A percentile compares a stretch with the other conserved stretches of the same genome.
These are phyloP conservation scores for Ptychochromis oligacanthus DNA, from an alignment of 2,113 vertebrate species.

Conservation along the genomic window DNA sequence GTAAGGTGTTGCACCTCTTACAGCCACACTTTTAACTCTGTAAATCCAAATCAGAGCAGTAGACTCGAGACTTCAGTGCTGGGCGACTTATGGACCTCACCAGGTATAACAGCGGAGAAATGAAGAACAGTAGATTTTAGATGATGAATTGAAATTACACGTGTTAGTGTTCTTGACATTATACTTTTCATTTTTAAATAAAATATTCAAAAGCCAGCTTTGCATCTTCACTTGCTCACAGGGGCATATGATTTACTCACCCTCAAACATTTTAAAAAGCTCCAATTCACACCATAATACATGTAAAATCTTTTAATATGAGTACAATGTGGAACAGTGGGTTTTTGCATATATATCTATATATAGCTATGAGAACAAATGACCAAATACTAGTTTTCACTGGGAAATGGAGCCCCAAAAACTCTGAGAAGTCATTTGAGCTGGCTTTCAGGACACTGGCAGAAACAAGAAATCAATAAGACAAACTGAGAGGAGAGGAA, in stretches of 20 bases:
- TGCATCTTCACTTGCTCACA: neutral
- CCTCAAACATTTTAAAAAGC: neutral
- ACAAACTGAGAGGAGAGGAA: constrained; percentile 66
- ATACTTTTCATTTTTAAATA: neutral
- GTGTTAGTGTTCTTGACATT: neutral
- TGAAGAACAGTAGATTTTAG: neutral
- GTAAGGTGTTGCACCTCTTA: neutral
- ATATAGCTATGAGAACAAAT: constrained; percentile 34
- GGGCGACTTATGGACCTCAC: neutral
- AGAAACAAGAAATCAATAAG: constrained; percentile 74
- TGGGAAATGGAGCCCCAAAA: constrained; percentile 43
- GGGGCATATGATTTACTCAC: neutral
- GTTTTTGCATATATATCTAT: neutral
- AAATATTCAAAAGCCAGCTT: neutral
- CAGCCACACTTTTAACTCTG: neutral
- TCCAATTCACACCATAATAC: neutral
- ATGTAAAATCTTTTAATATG: neutral
- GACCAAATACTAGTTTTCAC: constrained; percentile 12
- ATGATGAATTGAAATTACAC: neutral
- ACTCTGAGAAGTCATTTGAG: constrained; percentile 62
- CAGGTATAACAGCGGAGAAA: neutral
- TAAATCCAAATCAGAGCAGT: neutral
- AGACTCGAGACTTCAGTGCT: neutral
- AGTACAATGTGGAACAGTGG: neutral
- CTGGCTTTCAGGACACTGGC: constrained; percentile 58